Percentiles rank a stretch among this genome's conserved stretches.
Evolutionary conservation across 23 tunicate genomes (phyloP).

Genomic region (Diplosoma virens): DNA sequence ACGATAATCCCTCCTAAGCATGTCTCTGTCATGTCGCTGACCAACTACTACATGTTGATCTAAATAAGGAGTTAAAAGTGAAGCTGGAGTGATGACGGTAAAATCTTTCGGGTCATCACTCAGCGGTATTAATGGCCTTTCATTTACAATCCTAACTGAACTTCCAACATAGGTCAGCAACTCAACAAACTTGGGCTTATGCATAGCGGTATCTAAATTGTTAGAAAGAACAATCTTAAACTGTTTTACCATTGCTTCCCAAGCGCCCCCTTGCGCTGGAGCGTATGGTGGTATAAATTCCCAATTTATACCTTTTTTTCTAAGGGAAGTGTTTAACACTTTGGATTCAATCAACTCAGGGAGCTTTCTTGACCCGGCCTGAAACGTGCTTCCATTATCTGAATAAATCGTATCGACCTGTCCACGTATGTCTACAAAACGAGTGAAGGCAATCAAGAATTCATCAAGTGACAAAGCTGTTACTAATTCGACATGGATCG

Average conservation of each 20-base stretch:
- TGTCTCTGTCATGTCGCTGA: neutral
- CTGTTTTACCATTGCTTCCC: slow-evolving; percentile 5
- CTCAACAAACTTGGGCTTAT: neutral
- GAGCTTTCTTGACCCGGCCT: neutral
- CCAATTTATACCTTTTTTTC: neutral
- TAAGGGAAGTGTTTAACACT: neutral
- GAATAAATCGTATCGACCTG: neutral
- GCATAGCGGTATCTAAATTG: neutral
- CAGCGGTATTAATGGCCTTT: slow-evolving; percentile 10
- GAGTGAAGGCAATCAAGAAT: neutral
- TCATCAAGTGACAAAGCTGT: neutral
- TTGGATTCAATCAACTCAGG: neutral
- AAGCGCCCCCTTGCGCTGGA: slow-evolving; percentile 6
- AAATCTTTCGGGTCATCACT: slow-evolving; percentile 29
- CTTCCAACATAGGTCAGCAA: neutral
- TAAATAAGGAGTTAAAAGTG: neutral
- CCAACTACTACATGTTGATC: neutral
- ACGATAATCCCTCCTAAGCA: neutral
- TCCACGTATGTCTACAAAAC: neutral
- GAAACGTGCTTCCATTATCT: neutral
- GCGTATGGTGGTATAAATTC: slow-evolving; percentile 3
- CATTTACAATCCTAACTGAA: slow-evolving; percentile 17
- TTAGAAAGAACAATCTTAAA: neutral
- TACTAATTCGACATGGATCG: neutral
- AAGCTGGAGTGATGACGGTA: neutral